These are phyloP conservation scores for Gallinago stenura DNA, from an alignment of 2,797 vertebrate species.

Conservation along the genomic window DNA sequence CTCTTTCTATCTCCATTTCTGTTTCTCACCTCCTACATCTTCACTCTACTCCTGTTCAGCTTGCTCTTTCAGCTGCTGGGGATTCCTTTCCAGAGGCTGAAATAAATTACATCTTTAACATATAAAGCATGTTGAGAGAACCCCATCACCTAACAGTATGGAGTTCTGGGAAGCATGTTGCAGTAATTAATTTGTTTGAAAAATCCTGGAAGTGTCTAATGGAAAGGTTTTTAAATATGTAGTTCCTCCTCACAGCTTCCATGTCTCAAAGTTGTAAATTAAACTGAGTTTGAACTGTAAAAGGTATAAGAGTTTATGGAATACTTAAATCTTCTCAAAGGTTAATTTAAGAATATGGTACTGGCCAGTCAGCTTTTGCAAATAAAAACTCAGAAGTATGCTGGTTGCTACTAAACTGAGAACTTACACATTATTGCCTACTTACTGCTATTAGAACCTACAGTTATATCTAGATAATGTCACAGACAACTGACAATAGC, in stretches of 20 bases:
- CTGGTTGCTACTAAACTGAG: not conserved
- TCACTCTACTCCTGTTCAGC: not conserved
- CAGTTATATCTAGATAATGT: not conserved
- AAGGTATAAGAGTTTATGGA: not conserved
- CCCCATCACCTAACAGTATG: not conserved
- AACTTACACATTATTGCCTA: not conserved
- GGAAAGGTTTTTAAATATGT: not conserved
- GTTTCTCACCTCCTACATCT: constrained; percentile 20
- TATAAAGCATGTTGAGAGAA: not conserved
- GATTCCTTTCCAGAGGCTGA: constrained; percentile 34
- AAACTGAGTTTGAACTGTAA: not conserved
- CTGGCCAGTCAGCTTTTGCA: not conserved
- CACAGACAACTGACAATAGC: not conserved
- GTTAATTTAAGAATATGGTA: not conserved
- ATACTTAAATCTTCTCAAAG: not conserved
- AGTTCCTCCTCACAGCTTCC: not conserved
- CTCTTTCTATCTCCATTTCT: not conserved
- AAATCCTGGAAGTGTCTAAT: not conserved
- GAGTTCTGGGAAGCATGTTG: not conserved
- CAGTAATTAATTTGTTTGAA: not conserved
- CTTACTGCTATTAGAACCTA: not conserved
- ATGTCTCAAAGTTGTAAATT: not conserved
- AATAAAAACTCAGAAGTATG: not conserved
- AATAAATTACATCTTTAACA: not conserved
- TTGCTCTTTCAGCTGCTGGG: constrained; percentile 31